Evolutionary conservation across 2,888 invertebrate species (phyloP), one percentile per base, ranked within the genome.

Genomic region (Tenthredo mesomela): DNA sequence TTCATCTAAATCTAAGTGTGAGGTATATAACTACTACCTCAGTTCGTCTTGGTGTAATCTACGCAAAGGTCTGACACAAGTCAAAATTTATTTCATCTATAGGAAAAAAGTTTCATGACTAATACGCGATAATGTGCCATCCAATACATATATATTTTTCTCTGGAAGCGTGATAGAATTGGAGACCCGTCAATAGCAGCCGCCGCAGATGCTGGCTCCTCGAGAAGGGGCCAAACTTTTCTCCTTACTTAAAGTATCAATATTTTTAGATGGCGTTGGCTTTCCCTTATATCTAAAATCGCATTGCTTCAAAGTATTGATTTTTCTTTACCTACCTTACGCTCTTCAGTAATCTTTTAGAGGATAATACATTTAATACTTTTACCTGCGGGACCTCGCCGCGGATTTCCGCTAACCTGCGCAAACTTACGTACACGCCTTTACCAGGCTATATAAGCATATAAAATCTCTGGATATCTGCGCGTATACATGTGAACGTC

Each of bases 171-270:
- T 87, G 89, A 90, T 89, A 90, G 88, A 90, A 90, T 90, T 89
- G 90, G 89, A 89, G 89, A 91, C 86, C 90, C 91, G 91, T 91
- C 91, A 90, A 90, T 91, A 89, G 86, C 91, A 91, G 88, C 89
- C 89, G 90, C 87, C 87, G 88, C 88, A 88, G 89, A 91, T 90
- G 89, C 88, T 88, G 87, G 84, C 84, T 84, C 67, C 43, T 67
- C 50, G 84, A 78, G 84, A 50, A 86, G 85, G 86, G 86, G 87
- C 84, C 67, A 84, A 92, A 91, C 91, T 92, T 91, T 91, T 88
- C 91, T 91, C 89, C 91, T 91, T 92, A 91, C 91, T 92, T 91
- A 91, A 91, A 91, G 91, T 91, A 91, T 91, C 90, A 91, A 92
- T 92, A 92, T 91, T 91, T 92, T 91, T 89, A 89, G 90, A 91